Evolutionary conservation across 2,113 vertebrate genomes (phyloP), one percentile per base, ranked within the genome.

Genomic region (Corythaixoides concolor): DNA sequence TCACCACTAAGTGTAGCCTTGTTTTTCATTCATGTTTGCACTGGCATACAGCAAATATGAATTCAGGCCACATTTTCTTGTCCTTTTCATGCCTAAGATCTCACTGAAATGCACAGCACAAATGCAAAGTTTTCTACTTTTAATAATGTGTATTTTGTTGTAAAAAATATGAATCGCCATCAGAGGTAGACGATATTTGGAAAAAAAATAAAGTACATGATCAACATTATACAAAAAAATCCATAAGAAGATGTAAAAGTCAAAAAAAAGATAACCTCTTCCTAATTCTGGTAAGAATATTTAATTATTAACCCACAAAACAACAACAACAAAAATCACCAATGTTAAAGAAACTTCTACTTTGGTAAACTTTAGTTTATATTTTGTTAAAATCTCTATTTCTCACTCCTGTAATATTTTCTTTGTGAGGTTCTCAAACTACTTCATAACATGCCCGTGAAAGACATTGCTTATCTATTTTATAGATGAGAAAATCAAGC

Each of bases 401-500:
- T 93, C 52, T 81, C 11, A 30, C 41, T 84, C 56, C 4, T 4
- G 4, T 12, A 59, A 62, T 16, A 27, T 78, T 77, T 88, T 83
- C 78, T 67, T 63, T 67, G 79, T 43, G 69, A 70, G 19, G 55
- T 52, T 95, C 90, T 90, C 39, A 1, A 86, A 55, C 50, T 59
- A 59, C 64, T 27, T 74, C 52, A 17, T 30, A 88, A 84, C 33
- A 81, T 8, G 3, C 53, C 59, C 33, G 8, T 55, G 60, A 84
- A 96, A 87, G 21, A 50, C n/a, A 87, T 58, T 0, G 0, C 52
- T 95, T 92, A 88, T 84, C 85, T 75, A 60, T 30, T 84, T 83
- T 21, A 80, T 27, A 74, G 76, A 90, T 63, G 72, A 93, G 82
- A 69, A 88, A 96, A 92, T 80, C 68, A 92, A 88, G 86, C 52